These are phyloP conservation scores for Drosophila auraria DNA, from an alignment of 1,140 invertebrate species.

Conservation along the genomic window DNA sequence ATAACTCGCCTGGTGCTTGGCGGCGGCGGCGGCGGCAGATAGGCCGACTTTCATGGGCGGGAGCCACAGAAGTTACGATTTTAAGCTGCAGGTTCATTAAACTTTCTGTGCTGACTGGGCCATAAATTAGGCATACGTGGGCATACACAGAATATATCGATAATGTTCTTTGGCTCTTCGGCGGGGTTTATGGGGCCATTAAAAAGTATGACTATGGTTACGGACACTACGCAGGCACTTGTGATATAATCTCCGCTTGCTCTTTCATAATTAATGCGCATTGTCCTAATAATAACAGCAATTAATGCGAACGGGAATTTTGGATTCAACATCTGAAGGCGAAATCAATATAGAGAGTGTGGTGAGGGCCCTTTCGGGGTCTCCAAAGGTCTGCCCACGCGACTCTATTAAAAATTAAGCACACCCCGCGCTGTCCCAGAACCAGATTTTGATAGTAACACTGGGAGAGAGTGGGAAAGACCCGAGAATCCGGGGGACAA, in stretches of 20 bases:
- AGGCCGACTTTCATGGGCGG: conserved; percentile 29
- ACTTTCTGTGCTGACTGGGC: conserved; percentile 54
- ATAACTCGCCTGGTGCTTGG: conserved; percentile 29
- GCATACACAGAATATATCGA: conserved; percentile 39
- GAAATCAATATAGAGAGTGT: conserved; percentile 59
- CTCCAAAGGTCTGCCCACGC: conserved; percentile 54
- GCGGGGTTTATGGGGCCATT: conserved; percentile 44
- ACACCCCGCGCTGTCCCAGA: conserved; percentile 12
- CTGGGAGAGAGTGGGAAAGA: conserved; percentile 53
- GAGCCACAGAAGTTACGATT: conserved; percentile 41
- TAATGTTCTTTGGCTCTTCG: conserved; percentile 30
- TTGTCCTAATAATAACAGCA: conserved; percentile 74
- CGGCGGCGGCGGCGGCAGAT: conserved; percentile 10
- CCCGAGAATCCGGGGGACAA: conserved; percentile 31
- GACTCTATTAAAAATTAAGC: conserved; percentile 54
- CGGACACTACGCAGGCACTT: conserved; percentile 39
- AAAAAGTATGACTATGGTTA: conserved; percentile 64
- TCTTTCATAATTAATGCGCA: conserved; percentile 68
- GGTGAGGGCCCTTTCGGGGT: not conserved
- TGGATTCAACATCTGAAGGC: conserved; percentile 33
- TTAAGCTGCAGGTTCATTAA: conserved; percentile 68
- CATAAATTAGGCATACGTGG: conserved; percentile 57
- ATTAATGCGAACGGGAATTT: conserved; percentile 65
- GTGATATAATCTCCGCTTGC: conserved; percentile 60
- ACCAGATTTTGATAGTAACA: conserved; percentile 25